A percentile compares a stretch with the other conserved stretches of the same genome.
These are phyloP conservation scores for Triplophysa bombifrons DNA, from an alignment of 2,797 vertebrate genomes.

Conservation along the genomic window DNA sequence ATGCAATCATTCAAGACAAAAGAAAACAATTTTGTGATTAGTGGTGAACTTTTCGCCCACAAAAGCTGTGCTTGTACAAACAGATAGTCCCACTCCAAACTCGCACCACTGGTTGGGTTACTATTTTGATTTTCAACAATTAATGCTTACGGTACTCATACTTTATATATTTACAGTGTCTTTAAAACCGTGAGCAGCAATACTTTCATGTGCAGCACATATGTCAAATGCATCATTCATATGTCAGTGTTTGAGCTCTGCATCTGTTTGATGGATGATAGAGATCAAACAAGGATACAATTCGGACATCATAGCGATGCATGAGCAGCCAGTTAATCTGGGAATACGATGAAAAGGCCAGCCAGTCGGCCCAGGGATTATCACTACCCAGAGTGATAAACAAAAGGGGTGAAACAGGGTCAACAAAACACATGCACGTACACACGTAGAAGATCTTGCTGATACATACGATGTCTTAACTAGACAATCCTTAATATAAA, in stretches of 20 bases:
- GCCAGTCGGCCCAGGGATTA: conserved; percentile 20
- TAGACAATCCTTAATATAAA: too few species aligned
- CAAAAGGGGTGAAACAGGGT: conserved; percentile 15
- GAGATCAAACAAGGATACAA: background rate
- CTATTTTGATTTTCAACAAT: background rate
- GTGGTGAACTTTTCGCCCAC: background rate
- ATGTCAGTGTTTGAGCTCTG: background rate
- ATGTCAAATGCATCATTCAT: background rate
- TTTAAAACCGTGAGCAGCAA: background rate
- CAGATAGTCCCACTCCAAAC: background rate
- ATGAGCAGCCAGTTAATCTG: conserved; percentile 8
- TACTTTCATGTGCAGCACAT: background rate
- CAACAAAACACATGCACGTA: background rate
- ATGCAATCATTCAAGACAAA: conserved; percentile 3
- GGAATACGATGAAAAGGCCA: background rate
- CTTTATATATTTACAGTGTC: too few species aligned
- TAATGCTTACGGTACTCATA: too few species aligned
- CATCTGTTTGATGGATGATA: background rate
- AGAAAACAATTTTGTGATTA: background rate
- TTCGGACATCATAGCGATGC: background rate
- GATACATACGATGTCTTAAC: background rate
- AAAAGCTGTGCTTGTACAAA: background rate
- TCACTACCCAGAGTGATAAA: conserved; percentile 6
- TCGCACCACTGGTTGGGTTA: background rate
- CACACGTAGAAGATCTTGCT: conserved; percentile 7